A percentile compares a stretch with the other conserved stretches of the same genome.
Evolutionary conservation across 2,888 invertebrate species (phyloP).

Genomic region (Heliconius cydno): DNA sequence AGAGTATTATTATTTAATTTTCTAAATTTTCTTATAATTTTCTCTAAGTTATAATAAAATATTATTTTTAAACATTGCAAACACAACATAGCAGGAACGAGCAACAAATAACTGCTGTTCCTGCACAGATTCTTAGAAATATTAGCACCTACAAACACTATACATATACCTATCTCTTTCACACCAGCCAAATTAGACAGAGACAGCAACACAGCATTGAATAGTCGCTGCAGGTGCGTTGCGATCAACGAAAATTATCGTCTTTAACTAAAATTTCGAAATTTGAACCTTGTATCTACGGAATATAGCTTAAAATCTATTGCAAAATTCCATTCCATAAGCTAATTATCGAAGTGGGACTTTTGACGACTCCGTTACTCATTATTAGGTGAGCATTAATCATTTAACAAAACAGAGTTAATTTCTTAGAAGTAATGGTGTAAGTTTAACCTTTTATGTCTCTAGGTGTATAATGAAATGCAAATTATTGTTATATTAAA

Average conservation of each 20-base stretch:
- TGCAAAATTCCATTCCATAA: slow-evolving; percentile 28
- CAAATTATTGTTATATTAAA: slow-evolving; percentile 1
- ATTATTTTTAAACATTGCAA: neutral
- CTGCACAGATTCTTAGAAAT: slow-evolving; percentile 61
- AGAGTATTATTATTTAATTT: too few relatives aligned
- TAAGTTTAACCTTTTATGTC: slow-evolving; percentile 23
- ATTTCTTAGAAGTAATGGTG: slow-evolving; percentile 46
- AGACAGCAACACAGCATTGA: slow-evolving; percentile 44
- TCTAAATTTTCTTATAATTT: too few relatives aligned
- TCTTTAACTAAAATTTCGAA: slow-evolving; percentile 36
- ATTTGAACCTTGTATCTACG: slow-evolving; percentile 39
- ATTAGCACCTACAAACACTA: slow-evolving; percentile 59
- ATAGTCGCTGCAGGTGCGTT: slow-evolving; percentile 53
- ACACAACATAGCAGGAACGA: slow-evolving; percentile 41
- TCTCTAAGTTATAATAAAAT: neutral
- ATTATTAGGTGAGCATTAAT: slow-evolving; percentile 55
- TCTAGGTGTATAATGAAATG: slow-evolving; percentile 6
- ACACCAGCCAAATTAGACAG: slow-evolving; percentile 47
- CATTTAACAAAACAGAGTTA: slow-evolving; percentile 51
- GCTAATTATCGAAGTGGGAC: slow-evolving; percentile 62
- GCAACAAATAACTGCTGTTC: slow-evolving; percentile 46
- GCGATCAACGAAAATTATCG: slow-evolving; percentile 50
- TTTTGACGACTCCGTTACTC: slow-evolving; percentile 64
- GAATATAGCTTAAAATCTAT: slow-evolving; percentile 30
- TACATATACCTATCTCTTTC: slow-evolving; percentile 52